phyloP scores from a whole-genome alignment of 2,113 vertebrate species.

The Setophaga petechia region DNA sequence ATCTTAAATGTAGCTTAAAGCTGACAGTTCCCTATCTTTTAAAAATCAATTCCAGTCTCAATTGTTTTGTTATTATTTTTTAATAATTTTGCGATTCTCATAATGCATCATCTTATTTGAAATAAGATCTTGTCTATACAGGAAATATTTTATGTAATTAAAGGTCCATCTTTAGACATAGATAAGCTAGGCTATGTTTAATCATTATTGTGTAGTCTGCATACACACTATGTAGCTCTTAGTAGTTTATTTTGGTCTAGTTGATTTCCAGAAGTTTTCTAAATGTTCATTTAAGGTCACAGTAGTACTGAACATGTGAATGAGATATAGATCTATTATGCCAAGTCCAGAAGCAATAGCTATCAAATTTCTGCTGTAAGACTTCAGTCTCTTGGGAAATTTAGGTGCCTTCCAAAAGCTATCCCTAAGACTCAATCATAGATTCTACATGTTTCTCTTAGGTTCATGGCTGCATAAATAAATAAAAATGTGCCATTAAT shows the following conservation, averaged over 20 bases:
- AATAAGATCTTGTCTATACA: neutral
- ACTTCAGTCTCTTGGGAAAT: neutral
- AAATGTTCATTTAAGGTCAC: neutral
- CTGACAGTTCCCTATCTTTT: neutral
- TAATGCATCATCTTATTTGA: neutral
- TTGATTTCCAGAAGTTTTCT: neutral
- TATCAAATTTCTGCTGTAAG: neutral
- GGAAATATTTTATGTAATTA: neutral
- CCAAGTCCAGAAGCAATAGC: neutral
- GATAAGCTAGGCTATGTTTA: neutral
- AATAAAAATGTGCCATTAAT: slow-evolving; percentile 23
- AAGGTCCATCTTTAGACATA: neutral
- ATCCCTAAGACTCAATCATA: neutral
- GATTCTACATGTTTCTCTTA: neutral
- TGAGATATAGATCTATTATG: neutral
- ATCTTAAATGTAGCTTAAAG: neutral
- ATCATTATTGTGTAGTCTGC: neutral
- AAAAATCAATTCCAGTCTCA: neutral
- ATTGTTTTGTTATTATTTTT: neutral
- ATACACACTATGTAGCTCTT: neutral
- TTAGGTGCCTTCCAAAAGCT: neutral
- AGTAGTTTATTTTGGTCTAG: neutral
- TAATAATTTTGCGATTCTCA: neutral
- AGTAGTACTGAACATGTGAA: neutral
- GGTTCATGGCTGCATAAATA: slow-evolving; percentile 5